Evolutionary conservation across 2,113 vertebrate species (phyloP).

Genomic region (Scortum barcoo): DNA sequence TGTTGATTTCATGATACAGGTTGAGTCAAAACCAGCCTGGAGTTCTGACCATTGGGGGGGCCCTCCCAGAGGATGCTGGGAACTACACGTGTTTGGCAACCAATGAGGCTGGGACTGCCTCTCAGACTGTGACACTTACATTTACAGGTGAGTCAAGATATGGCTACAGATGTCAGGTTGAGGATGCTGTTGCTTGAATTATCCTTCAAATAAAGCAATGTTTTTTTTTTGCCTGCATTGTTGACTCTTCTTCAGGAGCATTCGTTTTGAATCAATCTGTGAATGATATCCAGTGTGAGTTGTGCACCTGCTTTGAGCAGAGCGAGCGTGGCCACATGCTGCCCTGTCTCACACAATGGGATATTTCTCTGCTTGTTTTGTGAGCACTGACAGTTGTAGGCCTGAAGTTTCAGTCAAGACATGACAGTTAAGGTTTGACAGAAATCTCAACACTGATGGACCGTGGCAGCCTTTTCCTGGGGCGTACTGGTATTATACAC

Average conservation of each 20-base stretch:
- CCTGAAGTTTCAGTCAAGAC: constrained; percentile 49
- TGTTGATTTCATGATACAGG: constrained; percentile 49
- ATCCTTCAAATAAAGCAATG: not conserved
- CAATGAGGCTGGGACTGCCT: constrained; percentile 84
- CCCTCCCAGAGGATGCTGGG: constrained; percentile 91
- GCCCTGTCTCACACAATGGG: constrained; percentile 25
- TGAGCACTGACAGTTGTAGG: constrained; percentile 50
- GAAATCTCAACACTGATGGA: constrained; percentile 51
- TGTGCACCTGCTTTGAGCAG: not conserved
- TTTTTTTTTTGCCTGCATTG: not conserved
- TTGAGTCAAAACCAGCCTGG: constrained; percentile 83
- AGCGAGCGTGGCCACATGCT: constrained; percentile 21
- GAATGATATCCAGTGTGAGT: constrained; percentile 12
- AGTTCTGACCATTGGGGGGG: constrained; percentile 85
- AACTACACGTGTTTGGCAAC: constrained; percentile 91
- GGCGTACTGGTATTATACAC: constrained; percentile 37
- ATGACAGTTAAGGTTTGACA: constrained; percentile 59
- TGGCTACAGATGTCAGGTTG: not conserved
- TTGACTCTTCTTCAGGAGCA: not conserved
- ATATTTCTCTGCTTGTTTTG: constrained; percentile 40
- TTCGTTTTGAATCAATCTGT: constrained; percentile 30
- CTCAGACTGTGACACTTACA: constrained; percentile 71
- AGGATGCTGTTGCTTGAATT: not conserved
- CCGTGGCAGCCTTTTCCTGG: constrained; percentile 61
- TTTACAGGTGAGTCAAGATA: constrained; percentile 80